Percentiles rank a stretch among this genome's conserved stretches.
Evolutionary conservation across 2,113 vertebrate species (phyloP).

Genomic region (Ardeotis arabs): DNA sequence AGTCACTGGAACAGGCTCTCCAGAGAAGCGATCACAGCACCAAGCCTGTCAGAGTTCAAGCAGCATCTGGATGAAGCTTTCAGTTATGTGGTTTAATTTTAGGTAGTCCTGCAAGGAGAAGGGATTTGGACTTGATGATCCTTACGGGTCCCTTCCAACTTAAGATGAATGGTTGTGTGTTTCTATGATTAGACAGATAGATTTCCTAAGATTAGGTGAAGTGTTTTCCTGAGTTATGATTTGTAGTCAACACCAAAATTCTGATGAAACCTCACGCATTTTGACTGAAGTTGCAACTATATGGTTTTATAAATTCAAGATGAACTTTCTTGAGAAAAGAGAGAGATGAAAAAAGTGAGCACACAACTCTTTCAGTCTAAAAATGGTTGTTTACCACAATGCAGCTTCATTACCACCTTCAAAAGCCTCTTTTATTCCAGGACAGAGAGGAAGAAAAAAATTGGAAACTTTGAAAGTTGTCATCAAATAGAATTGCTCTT

Average conservation of each 20-base stretch:
- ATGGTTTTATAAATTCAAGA: not conserved
- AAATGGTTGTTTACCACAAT: not conserved
- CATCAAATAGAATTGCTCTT: not conserved
- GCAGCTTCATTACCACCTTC: not conserved
- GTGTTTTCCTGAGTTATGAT: not conserved
- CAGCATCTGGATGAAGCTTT: rapidly evolving
- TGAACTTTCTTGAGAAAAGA: not conserved
- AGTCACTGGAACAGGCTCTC: not conserved
- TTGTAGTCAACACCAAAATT: not conserved
- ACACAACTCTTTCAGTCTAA: not conserved
- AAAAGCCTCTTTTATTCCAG: not conserved
- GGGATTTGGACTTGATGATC: no score
- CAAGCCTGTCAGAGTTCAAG: not conserved
- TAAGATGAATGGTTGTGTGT: not conserved
- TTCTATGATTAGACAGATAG: not conserved
- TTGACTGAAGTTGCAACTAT: not conserved
- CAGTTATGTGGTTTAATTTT: not conserved
- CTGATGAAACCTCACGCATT: not conserved
- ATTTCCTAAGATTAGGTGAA: not conserved
- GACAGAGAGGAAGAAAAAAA: not conserved
- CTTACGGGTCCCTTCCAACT: not conserved
- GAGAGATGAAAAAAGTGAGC: not conserved
- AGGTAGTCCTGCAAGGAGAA: not conserved
- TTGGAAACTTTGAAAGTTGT: not conserved
- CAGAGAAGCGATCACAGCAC: not conserved